Evolutionary conservation across 2,888 invertebrate genomes (phyloP), one percentile per base, ranked within the genome.

Genomic region (Macrophya alboannulata): DNA sequence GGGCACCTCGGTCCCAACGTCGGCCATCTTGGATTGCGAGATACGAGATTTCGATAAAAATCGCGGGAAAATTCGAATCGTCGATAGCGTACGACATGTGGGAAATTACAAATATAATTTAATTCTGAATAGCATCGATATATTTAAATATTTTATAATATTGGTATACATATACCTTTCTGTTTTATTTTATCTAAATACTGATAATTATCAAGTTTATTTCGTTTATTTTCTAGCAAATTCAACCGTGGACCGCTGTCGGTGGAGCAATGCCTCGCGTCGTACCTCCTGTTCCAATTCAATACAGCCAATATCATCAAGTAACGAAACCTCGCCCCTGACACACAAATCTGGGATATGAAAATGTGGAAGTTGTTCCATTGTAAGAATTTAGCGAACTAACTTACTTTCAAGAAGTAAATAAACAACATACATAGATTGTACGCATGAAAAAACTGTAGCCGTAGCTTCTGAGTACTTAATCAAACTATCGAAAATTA

Each of bases 301-400:
- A 96, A 89, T 95, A 96, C 51, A 96, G 96, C 65, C 95, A 96
- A 90, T 96, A 96, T 89, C 96, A 96, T 92, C 95, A 97, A 94
- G 95, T 96, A 1, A 96, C 96, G 5, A 95, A 96, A 87, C 96
- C 96, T 87, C 97, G 97, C 92, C 97, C 97, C 68, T 97, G 97
- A 97, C 94, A 97, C 86, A 97, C 97, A 40, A 97, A 96, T 72
- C 95, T 97, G 94, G 97, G 97, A 85, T 97, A 96, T 93, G 97
- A 97, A 94, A 97, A 96, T 92, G 95, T 97, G 86, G 96, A 97
- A 94, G 95, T 97, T 76, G 96, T 96, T 86, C 97, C 97, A 83
- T 94, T 97, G 96, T 97, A 94, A 94, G 92, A 86, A 87, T 68
- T 81, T 79, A 37, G 15, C 31, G 31, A 55, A 37, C 31, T 55